Conservation (phyloP, 2,888 invertebrate species). For the Eueremaeus valkanovi region DNA sequence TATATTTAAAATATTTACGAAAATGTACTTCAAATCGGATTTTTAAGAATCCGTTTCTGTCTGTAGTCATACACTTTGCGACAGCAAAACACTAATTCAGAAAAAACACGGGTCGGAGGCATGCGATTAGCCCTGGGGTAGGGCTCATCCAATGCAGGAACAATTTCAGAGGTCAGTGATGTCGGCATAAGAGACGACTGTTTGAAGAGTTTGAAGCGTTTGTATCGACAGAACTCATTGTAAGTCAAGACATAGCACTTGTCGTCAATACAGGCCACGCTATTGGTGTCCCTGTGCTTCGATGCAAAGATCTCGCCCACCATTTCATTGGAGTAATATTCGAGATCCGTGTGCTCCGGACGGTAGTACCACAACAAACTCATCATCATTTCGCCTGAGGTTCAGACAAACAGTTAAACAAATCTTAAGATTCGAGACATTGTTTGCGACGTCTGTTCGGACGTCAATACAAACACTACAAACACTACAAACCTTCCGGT, state of each 20-base stretch:
- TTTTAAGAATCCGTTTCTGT: slow-evolving; percentile 64
- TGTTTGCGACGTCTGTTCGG: no score
- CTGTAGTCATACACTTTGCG: slow-evolving; percentile 91
- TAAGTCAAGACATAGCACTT: slow-evolving; percentile 93
- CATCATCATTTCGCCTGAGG: slow-evolving; percentile 92
- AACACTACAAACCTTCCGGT: slow-evolving; percentile 74
- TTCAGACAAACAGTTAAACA: slow-evolving; percentile 9
- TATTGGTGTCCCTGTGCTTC: slow-evolving; percentile 88
- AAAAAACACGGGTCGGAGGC: slow-evolving; percentile 64
- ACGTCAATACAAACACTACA: not conserved
- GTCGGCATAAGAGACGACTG: not conserved
- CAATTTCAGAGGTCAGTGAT: slow-evolving; percentile 54
- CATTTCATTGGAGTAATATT: slow-evolving; percentile 71
- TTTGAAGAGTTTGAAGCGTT: slow-evolving; percentile 35
- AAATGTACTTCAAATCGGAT: slow-evolving; percentile 38
- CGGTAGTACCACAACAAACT: slow-evolving; percentile 94
- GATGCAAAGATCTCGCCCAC: slow-evolving; percentile 93
- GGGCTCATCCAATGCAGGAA: slow-evolving; percentile 58
- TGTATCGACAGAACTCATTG: slow-evolving; percentile 91
- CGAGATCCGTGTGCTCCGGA: slow-evolving; percentile 92
- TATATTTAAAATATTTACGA: not conserved
- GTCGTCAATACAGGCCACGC: slow-evolving; percentile 95
- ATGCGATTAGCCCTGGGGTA: slow-evolving; percentile 49
- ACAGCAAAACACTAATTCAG: slow-evolving; percentile 89
- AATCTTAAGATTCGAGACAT: no score